phyloP scores from a whole-genome alignment of 2,797 vertebrate species.

The Dermochelys coriacea region DNA sequence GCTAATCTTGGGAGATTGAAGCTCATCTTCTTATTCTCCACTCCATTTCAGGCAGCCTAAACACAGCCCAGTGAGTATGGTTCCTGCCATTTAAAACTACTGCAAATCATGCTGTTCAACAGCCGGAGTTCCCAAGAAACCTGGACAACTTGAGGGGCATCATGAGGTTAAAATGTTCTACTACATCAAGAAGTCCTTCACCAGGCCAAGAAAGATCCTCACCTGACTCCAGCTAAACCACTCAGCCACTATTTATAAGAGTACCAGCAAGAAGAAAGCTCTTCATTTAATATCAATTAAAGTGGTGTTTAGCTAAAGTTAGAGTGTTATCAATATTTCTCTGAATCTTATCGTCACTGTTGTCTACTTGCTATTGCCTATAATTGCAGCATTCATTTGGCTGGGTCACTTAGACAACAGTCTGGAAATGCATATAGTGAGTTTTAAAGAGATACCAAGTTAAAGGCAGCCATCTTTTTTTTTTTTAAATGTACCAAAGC shows the following conservation, averaged over 20 bases:
- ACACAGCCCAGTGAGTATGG: fast-evolving
- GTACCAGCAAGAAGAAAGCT: not conserved
- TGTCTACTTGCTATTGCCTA: slow-evolving; percentile 18
- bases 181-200: not conserved
- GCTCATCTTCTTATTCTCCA: not conserved
- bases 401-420: not conserved
- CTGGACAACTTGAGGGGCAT: not conserved
- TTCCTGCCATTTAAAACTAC: not conserved
- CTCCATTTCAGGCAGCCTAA: not conserved
- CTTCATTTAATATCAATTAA: not conserved
- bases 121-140: not conserved
- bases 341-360: not conserved
- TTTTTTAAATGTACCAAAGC: not conserved
- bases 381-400: slow-evolving; percentile 56
- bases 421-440: not conserved
- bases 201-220: not conserved
- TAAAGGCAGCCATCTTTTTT: slow-evolving; percentile 20
- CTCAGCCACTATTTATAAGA: not conserved
- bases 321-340: not conserved
- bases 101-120: not conserved
- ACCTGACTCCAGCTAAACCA: fast-evolving
- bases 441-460: slow-evolving; percentile 33
- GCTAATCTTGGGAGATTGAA: not conserved
- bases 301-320: slow-evolving; percentile 21
- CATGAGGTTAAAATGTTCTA: not conserved